Evolutionary conservation across 35 echinoderm and acorn worm genomes (phyloP), one percentile per base, ranked within the genome.

Genomic region (Acanthaster planci): DNA sequence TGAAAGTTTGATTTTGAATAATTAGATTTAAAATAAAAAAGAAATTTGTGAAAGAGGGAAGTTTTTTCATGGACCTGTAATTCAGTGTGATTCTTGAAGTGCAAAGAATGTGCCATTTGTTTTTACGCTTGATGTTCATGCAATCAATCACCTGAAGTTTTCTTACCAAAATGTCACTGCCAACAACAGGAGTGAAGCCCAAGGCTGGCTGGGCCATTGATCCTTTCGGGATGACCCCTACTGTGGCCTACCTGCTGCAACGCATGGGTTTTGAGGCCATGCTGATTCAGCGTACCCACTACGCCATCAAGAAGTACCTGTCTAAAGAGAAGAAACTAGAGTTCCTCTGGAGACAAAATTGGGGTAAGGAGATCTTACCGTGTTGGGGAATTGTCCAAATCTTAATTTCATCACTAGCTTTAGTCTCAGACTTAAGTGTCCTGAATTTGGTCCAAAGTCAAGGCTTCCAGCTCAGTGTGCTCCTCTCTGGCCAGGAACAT

Each of bases 341-440:
- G 84, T 99, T 99, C 35, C 88, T 99, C 80, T 99, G 96, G 96
- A 85, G 96, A 55, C 96, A 99, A 76, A 94, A 91, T 51, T 99
- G 96, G 96, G 96, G 96, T 99, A 86, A 91, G 86, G 91, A 42
- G 15, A 35, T 16, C 9, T 2, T 19, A 27, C 29, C 26, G 30
- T 29, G 23, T 72, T n/a, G n/a, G n/a, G n/a, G n/a, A n/a, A n/a
- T n/a, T n/a, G n/a, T n/a, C n/a, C n/a, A n/a, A n/a, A n/a, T n/a
- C n/a, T n/a, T n/a, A n/a, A n/a, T n/a, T n/a, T n/a, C n/a, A n/a
- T n/a, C n/a, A n/a, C n/a, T n/a, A n/a, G n/a, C n/a, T n/a, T n/a
- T n/a, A n/a, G n/a, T n/a, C n/a, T n/a, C n/a, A n/a, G n/a, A n/a
- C n/a, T n/a, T n/a, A n/a, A n/a, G n/a, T n/a, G n/a, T n/a, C n/a